Base-by-base conservation (phyloP, 2,888 invertebrate genomes). In the Apamea epomidion region DNA sequence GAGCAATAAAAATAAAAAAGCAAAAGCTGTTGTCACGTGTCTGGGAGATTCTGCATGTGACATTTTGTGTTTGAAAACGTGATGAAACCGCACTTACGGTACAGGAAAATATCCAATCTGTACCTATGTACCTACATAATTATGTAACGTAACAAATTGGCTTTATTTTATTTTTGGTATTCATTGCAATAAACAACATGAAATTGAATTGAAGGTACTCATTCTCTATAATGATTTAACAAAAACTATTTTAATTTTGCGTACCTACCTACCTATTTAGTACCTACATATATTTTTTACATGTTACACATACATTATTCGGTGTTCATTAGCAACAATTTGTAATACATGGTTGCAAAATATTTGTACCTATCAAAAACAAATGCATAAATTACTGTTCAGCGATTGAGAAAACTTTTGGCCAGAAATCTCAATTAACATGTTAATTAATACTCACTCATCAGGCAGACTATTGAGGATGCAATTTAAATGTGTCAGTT, bases 401-500 rank as follows among this genome's bases (percentile, higher is more conserved):
- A 18, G n/a, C 14, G 0, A 60, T 48, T 32, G n/a, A 29, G 6
- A 42, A 45, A 79, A 21, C n/a, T 16, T 25, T 14, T 21, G 25
- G 14, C 8, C 32, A 58, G 12, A 60, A 64, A 74, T 37, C 51
- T 62, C 67, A 54, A 78, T 73, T 51, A 73, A 37, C 48, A 76
- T 65, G 6, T n/a, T 48, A 48, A 29, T 37, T 12, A 68, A 67
- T 87, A 94, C 95, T 94, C 91, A 95, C 95, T 93, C 92, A 84
- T 93, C 89, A 0, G 93, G 90, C 54, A 93, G 85, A 90, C 94
- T 94, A 79, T 93, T 94, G 51, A 96, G 88, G 72, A 97, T 94
- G 81, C 97, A 95, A 92, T 98, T 98, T 77, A 95, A 93, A 92
- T 98, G 97, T 8, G 98, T 97, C 68, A 98, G 92, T 93, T 97